Percentiles rank a stretch among this genome's conserved stretches.
phyloP scores from a whole-genome alignment of 2,888 invertebrate species.

The Drosophila quasianomalipes region DNA sequence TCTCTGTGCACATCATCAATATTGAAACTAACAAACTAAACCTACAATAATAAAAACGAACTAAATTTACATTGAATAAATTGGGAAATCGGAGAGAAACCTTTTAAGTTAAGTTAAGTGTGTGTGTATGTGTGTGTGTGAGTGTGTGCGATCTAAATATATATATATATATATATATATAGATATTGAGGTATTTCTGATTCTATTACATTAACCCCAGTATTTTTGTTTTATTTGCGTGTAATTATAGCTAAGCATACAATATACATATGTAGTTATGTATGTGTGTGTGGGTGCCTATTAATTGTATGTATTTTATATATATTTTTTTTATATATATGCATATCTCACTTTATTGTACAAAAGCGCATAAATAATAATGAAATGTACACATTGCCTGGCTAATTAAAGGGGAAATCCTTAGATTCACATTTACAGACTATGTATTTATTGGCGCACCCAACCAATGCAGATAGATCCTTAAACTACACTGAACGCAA shows the following conservation, averaged over 20 bases:
- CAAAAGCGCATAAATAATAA: slow-evolving; percentile 39
- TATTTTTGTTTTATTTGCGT: slow-evolving; percentile 25
- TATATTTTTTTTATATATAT: background rate
- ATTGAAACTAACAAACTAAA: slow-evolving; percentile 66
- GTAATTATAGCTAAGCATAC: slow-evolving; percentile 30
- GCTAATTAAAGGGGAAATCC: slow-evolving; percentile 14
- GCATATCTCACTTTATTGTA: slow-evolving; percentile 23
- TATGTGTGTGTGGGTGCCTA: slow-evolving; percentile 21
- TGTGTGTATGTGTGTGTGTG: slow-evolving; percentile 4
- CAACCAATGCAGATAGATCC: slow-evolving; percentile 33
- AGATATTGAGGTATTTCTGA: slow-evolving; percentile 69
- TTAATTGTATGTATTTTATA: slow-evolving; percentile 20
- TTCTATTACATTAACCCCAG: slow-evolving; percentile 54
- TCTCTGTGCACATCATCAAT: slow-evolving; percentile 59
- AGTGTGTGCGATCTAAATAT: background rate
- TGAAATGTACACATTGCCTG: slow-evolving; percentile 24
- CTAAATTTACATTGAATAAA: slow-evolving; percentile 47
- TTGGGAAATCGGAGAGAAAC: slow-evolving; percentile 44
- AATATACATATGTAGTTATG: slow-evolving; percentile 11
- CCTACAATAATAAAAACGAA: slow-evolving; percentile 57
- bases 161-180: slow-evolving; percentile 30
- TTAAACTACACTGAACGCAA: slow-evolving; percentile 41
- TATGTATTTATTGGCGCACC: slow-evolving; percentile 41
- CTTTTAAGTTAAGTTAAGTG: slow-evolving; percentile 20
- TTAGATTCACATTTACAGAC: slow-evolving; percentile 23